These are phyloP conservation scores for Carcina quercana DNA, from an alignment of 2,888 invertebrate genomes.

Conservation along the genomic window DNA sequence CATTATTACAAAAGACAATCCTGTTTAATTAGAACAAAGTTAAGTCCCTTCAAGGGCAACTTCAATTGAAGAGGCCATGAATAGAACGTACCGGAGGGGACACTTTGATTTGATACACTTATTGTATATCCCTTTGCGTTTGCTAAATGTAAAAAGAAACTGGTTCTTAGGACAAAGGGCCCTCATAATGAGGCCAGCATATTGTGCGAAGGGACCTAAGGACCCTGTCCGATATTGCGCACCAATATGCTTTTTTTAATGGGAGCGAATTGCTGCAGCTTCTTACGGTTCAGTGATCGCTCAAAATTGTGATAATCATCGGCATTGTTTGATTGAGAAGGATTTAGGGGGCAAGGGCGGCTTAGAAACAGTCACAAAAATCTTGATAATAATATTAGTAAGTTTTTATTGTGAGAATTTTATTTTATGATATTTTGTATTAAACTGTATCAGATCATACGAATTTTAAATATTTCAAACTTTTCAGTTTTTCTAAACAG, in stretches of 20 bases:
- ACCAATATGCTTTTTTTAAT: constrained; percentile 63
- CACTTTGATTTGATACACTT: constrained; percentile 69
- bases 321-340: constrained; percentile 18
- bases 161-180: constrained; percentile 71
- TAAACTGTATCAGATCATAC: too few species aligned
- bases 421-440: too few species aligned
- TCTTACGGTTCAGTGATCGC: constrained; percentile 27
- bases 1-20: constrained; percentile 32
- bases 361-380: too few species aligned
- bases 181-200: constrained; percentile 71
- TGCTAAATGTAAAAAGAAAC: constrained; percentile 60
- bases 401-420: too few species aligned
- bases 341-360: too few species aligned
- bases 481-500: too few species aligned
- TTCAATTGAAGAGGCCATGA: constrained; percentile 51
- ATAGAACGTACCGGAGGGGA: constrained; percentile 53
- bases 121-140: constrained; percentile 59
- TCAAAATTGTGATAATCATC: constrained; percentile 21
- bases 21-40: constrained; percentile 56
- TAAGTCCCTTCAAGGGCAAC: constrained; percentile 37
- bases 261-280: constrained; percentile 33
- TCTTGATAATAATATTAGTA: too few species aligned
- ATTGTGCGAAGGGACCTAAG: constrained; percentile 65
- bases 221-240: constrained; percentile 45
- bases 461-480: too few species aligned